Evolutionary conservation across 2,113 vertebrate species (phyloP).

Genomic region (Poicephalus meyeri): DNA sequence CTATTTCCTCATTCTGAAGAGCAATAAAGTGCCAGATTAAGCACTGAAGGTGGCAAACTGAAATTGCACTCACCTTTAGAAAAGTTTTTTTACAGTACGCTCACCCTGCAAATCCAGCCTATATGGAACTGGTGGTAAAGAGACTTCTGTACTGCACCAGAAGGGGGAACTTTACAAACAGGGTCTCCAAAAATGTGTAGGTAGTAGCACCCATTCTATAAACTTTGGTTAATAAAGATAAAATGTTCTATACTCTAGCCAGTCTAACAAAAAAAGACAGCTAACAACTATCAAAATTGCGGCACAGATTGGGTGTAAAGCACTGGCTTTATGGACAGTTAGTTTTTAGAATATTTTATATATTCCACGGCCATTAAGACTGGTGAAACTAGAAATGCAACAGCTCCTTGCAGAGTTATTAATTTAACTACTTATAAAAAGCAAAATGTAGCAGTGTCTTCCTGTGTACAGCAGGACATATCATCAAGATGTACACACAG

Average conservation of each 20-base stretch:
- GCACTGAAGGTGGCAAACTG: rapidly evolving
- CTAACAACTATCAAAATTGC: neutral
- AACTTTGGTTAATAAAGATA: conserved; percentile 77
- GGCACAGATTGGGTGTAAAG: neutral
- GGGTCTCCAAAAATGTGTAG: conserved; percentile 76
- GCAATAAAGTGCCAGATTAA: neutral
- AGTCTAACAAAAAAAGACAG: neutral
- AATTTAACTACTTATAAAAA: neutral
- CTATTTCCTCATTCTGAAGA: neutral
- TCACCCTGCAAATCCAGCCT: conserved; percentile 81
- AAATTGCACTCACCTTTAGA: neutral
- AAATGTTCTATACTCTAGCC: conserved; percentile 63
- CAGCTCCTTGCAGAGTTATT: neutral
- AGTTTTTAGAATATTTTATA: neutral
- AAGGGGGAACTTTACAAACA: conserved; percentile 79
- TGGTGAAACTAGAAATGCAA: neutral
- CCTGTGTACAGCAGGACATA: neutral
- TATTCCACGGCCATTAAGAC: neutral
- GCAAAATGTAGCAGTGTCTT: neutral
- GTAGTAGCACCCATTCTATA: conserved; percentile 71
- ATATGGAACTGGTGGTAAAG: conserved; percentile 79
- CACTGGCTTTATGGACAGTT: neutral
- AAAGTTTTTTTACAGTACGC: neutral
- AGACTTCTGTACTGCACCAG: conserved; percentile 71
- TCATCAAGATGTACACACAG: neutral